Percentiles rank a stretch among this genome's conserved stretches.
These are phyloP conservation scores for Sweltsa coloradensis DNA, from an alignment of 1,140 invertebrate species.

Conservation along the genomic window DNA sequence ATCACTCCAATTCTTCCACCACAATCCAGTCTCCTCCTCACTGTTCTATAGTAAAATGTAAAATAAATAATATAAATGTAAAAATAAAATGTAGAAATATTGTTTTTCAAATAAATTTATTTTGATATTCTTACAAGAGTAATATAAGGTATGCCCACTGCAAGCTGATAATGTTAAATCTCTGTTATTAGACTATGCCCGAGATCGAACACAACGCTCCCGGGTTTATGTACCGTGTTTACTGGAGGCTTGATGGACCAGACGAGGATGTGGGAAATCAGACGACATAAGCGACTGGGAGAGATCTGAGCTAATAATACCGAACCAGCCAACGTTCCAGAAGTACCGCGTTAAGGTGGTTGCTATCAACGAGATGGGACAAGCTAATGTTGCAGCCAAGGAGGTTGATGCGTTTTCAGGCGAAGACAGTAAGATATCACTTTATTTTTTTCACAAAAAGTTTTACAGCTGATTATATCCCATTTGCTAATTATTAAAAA, in stretches of 20 bases:
- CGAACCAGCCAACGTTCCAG: constrained; percentile 81
- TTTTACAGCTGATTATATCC: too few relatives aligned
- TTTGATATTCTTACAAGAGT: too few relatives aligned
- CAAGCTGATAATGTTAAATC: too few relatives aligned
- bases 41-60: too few relatives aligned
- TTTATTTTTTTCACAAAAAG: too few relatives aligned
- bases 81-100: too few relatives aligned
- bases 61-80: too few relatives aligned
- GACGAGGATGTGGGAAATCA: constrained; percentile 56
- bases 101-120: too few relatives aligned
- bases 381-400: constrained; percentile 67
- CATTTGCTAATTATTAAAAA: too few relatives aligned
- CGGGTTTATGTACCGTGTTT: constrained; percentile 82
- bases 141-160: too few relatives aligned
- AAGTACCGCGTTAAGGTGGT: constrained; percentile 84
- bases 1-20: too few relatives aligned
- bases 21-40: too few relatives aligned
- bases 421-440: constrained; percentile 60
- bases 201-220: constrained; percentile 94
- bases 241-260: constrained; percentile 68
- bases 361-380: constrained; percentile 82
- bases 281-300: constrained; percentile 69
- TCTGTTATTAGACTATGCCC: constrained; percentile 87
- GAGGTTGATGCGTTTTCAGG: constrained; percentile 88
- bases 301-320: constrained; percentile 46